Base-by-base conservation (phyloP, 2,113 vertebrate species). In the Phocoena phocoena region DNA sequence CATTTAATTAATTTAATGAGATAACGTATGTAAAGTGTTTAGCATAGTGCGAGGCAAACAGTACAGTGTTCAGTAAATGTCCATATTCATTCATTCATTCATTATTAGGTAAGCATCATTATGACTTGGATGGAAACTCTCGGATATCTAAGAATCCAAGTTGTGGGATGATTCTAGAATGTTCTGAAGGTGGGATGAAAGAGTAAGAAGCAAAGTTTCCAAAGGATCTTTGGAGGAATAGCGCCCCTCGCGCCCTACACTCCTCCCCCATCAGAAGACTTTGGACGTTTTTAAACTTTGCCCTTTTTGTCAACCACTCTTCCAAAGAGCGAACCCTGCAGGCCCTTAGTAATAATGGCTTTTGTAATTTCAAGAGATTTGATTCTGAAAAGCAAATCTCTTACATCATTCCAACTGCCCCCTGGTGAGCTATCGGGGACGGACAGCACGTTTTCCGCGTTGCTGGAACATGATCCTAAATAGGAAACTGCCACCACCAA, bases 321-420 rank as follows among this genome's bases (percentile, higher is more conserved):
- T 76, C 89, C 88, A 65, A 77, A 93, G 31, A 89, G 47, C n/a
- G 44, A 67, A 77, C 73, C 55, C 82, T 90, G 38, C 58, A 87
- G 92, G 47, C 68, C 76, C 63, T 87, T 86, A 88, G 47, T 86
- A 91, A 91, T 92, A 95, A 93, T n/a, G 79, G 17, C 67, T 90
- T 90, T 89, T 89, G 86, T 58, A 74, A 92, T 89, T 93, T 92
- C 79, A 93, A 87, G 58, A 96, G 73, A 87, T 83, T 60, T 70
- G 79, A 62, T 91, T 90, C 58, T 20, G 79, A 95, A 68, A 89
- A 95, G 88, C 77, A 26, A 79, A 4, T 55, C 31, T 1, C 33
- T 50, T 26, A 47, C 82, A 36, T 53, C 55, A 63, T 77, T 81
- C 67, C 93, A 91, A 50, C 70, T 63, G 96, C 77, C 73, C 93